Evolutionary conservation across 2,888 invertebrate species (phyloP), one percentile per base, ranked within the genome.

Genomic region (Prionchulus punctatus): DNA sequence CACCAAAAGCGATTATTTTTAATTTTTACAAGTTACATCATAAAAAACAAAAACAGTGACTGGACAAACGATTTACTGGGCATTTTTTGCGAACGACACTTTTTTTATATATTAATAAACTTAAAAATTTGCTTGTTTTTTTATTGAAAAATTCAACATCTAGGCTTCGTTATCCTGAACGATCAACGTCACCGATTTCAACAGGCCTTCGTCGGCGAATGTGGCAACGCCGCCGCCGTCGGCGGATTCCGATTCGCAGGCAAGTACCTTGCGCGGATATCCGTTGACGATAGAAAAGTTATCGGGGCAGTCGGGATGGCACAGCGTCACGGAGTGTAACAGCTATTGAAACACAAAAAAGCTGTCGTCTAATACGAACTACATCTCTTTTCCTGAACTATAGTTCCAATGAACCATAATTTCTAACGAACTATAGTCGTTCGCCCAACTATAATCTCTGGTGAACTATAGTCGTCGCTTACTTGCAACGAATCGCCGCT

Each of bases 131-230:
- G n/a, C n/a, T n/a, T n/a, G n/a, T n/a, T n/a, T n/a, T n/a, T n/a
- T n/a, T n/a, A 36, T 45, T 45, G 12, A 45, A 45, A 12, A 12
- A 23, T 45, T 45, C 47, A 49, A 30, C 3, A 21, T 4, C 54
- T 26, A 79, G 57, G 79, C 91, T 69, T 94, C 91, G 68, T 88
- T 79, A 75, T 94, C 91, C 67, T 89, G 87, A 45, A 94, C 85
- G 75, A 91, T 92, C 50, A 94, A 78, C 70, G 92, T 87, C 75
- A 91, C 91, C 56, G 86, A 81, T 72, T 85, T 84, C 62, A 84
- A 85, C 43, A 94, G 79, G 25, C 91, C 91, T 26, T 82, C 84
- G 60, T 86, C 82, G 58, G 75, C 74, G 54, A 91, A 77, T 27
- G 83, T 82, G 56, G 77, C 71, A 3, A 79, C 74, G 4, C 28